phyloP scores from a whole-genome alignment of 2,888 invertebrate species.

The Apamea monoglypha region DNA sequence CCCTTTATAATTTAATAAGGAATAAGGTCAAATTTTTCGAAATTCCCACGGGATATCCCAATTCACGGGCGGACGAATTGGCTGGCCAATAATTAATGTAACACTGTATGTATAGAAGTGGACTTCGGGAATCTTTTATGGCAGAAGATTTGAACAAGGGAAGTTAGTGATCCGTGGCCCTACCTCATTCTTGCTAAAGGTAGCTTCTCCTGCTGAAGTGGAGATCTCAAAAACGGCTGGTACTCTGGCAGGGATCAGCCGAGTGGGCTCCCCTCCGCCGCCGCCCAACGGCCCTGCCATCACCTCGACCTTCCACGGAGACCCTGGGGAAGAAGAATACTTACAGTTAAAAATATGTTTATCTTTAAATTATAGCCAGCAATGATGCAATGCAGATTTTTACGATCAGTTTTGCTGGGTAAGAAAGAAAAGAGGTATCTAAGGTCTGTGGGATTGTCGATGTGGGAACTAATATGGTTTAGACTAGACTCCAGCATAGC shows the following conservation, averaged over 20 bases:
- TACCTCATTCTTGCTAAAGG: slow-evolving; percentile 88
- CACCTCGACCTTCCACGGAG: slow-evolving; percentile 98
- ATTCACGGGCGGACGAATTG: neutral
- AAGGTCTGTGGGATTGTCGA: neutral
- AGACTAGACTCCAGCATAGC: neutral
- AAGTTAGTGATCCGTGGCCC: neutral
- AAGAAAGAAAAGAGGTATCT: neutral
- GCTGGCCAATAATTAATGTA: neutral
- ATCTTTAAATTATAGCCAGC: neutral
- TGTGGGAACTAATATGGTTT: neutral
- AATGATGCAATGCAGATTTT: neutral
- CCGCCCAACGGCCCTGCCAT: slow-evolving; percentile 93
- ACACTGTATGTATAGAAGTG: neutral
- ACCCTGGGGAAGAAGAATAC: slow-evolving; percentile 91
- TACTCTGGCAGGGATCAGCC: slow-evolving; percentile 97
- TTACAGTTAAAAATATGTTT: neutral
- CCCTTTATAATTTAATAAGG: neutral
- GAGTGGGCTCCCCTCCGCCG: slow-evolving; percentile 96
- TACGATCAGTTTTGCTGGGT: neutral
- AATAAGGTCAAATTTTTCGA: neutral
- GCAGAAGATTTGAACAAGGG: neutral
- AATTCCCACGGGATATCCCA: no score
- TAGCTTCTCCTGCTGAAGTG: slow-evolving; percentile 89
- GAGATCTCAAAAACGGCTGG: slow-evolving; percentile 97
- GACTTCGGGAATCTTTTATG: no score